phyloP scores from a whole-genome alignment of 2,797 vertebrate genomes.

The Staurois parvus region DNA sequence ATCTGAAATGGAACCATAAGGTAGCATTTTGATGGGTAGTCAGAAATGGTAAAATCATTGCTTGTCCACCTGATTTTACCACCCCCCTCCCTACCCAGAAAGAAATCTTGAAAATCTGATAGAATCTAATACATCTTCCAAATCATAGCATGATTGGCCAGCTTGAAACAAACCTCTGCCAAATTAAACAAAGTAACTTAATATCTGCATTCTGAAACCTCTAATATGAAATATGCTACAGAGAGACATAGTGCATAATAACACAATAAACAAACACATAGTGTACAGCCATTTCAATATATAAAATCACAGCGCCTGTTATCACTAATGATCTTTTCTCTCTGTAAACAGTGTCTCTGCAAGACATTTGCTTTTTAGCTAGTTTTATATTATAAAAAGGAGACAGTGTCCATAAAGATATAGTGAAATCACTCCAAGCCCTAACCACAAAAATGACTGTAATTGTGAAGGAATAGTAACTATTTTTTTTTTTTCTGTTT shows the following conservation, averaged over 20 bases:
- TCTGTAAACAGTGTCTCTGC: conserved; percentile 6
- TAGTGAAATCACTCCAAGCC: too few species aligned
- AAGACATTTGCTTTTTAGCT: conserved; percentile 9
- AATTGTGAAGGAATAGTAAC: conserved; percentile 35
- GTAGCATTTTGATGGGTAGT: too few species aligned
- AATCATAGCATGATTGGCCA: background rate
- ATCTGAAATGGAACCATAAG: too few species aligned
- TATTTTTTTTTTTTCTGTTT: conserved; percentile 21
- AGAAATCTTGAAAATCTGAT: too few species aligned
- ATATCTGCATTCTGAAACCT: conserved; percentile 8
- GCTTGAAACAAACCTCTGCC: background rate
- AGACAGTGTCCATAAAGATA: conserved; percentile 5
- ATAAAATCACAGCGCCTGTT: background rate
- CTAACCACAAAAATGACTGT: conserved; percentile 34
- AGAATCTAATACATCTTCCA: background rate
- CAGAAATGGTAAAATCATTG: too few species aligned
- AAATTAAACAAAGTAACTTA: background rate
- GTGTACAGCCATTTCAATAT: background rate
- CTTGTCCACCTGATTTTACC: too few species aligned
- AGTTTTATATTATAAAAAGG: conserved; percentile 15
- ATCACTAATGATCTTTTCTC: background rate
- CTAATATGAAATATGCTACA: background rate
- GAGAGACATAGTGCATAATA: too few species aligned
- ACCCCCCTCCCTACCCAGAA: too few species aligned
- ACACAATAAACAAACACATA: background rate